Percentiles rank a stretch among this genome's conserved stretches.
Evolutionary conservation across 2,888 invertebrate species (phyloP).

Genomic region (Nephrotoma flavescens): DNA sequence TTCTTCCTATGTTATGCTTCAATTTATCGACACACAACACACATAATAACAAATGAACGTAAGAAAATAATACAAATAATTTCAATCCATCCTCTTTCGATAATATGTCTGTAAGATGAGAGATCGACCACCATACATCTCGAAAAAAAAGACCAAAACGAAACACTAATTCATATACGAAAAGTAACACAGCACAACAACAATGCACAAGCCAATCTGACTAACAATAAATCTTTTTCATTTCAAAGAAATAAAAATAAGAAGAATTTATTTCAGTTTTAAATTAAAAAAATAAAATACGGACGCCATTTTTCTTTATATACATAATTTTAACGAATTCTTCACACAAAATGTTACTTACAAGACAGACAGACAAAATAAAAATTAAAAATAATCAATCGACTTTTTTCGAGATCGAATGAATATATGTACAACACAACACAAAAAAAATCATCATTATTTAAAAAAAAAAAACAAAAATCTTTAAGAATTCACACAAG

Average conservation of each 20-base stretch:
- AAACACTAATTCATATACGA: neutral
- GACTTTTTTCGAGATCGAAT: neutral
- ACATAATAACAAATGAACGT: neutral
- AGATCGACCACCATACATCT: constrained; percentile 4
- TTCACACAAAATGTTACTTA: constrained; percentile 2
- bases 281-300: neutral
- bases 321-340: neutral
- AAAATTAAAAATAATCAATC: constrained; percentile 1
- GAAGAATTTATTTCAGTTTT: neutral
- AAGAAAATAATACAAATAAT: neutral
- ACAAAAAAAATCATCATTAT: neutral
- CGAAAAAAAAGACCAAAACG: neutral
- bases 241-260: constrained; percentile 1
- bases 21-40: neutral
- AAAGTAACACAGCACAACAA: neutral
- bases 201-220: neutral
- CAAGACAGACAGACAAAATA: neutral
- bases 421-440: neutral
- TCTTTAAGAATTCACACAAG: neutral
- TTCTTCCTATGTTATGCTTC: neutral
- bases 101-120: constrained; percentile 4
- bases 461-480: neutral
- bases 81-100: constrained; percentile 4
- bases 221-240: constrained; percentile 4
- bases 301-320: neutral